A percentile compares a stretch with the other conserved stretches of the same genome.
Evolutionary conservation across 2,888 invertebrate genomes (phyloP).

Genomic region (Dolichopus griseipennis): DNA sequence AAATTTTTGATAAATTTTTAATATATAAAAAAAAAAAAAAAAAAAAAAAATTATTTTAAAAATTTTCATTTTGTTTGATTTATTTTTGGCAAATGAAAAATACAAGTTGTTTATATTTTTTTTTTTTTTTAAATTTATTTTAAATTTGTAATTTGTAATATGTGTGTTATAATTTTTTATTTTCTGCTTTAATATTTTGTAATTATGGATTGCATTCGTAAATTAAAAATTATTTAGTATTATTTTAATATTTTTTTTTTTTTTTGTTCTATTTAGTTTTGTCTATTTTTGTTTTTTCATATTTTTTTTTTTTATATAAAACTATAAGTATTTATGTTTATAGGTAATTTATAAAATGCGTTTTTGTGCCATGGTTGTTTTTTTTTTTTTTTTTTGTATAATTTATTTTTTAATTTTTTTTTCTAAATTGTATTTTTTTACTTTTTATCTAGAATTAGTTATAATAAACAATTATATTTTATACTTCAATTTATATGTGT

Average conservation of each 20-base stretch:
- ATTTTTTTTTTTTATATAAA: background rate
- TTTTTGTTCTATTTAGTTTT: background rate
- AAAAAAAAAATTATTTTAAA: too few relatives aligned
- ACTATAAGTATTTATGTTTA: conserved; percentile 6
- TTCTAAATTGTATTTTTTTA: conserved; percentile 22
- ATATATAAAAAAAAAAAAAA: too few relatives aligned
- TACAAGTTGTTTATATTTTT: background rate
- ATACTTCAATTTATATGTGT: conserved; percentile 17
- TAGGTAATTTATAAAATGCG: conserved; percentile 4
- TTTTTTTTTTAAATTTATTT: too few relatives aligned
- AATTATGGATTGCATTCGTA: background rate
- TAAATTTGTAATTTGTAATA: background rate
- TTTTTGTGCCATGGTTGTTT: conserved; percentile 2
- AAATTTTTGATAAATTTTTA: too few relatives aligned
- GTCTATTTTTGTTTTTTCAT: background rate
- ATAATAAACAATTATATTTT: too few relatives aligned
- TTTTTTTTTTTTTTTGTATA: background rate
- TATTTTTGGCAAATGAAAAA: background rate
- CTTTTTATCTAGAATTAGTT: conserved; percentile 8
- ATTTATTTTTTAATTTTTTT: background rate
- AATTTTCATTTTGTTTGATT: background rate
- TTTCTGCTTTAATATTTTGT: background rate
- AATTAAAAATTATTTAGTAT: background rate
- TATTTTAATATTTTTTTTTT: background rate
- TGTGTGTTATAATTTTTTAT: background rate